Conservation (phyloP, 1,140 invertebrate genomes). For the Bombus waltoni region DNA sequence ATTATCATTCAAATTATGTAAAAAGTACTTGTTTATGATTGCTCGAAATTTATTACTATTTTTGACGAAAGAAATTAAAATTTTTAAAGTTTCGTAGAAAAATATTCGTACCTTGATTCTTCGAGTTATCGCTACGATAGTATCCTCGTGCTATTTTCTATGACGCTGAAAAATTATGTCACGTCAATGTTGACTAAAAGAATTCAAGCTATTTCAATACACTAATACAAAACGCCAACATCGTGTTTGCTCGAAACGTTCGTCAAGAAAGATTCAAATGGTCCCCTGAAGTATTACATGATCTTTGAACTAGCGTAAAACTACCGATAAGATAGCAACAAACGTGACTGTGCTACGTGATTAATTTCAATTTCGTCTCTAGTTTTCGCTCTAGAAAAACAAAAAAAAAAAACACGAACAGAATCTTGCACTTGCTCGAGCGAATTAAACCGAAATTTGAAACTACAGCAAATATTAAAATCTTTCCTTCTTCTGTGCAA, state of each 20-base stretch:
- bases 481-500: too few species aligned
- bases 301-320: conserved; percentile 7
- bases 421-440: too few species aligned
- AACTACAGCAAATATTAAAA: too few species aligned
- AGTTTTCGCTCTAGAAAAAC: neutral
- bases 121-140: neutral
- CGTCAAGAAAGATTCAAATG: neutral
- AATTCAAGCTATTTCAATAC: conserved; percentile 1
- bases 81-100: neutral
- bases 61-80: neutral
- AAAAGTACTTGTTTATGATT: neutral
- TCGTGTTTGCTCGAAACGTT: neutral
- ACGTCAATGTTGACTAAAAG: neutral
- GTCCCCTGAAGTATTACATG: neutral
- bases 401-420: neutral
- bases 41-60: neutral
- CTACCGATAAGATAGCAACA: conserved; percentile 20
- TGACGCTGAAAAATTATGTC: neutral
- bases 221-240: neutral
- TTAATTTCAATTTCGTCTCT: neutral
- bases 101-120: neutral
- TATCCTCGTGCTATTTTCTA: neutral
- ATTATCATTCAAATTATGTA: neutral
- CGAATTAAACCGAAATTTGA: too few species aligned
- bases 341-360: neutral